A percentile compares a stretch with the other conserved stretches of the same genome.
Evolutionary conservation across 2,797 vertebrate species (phyloP).

Genomic region (Dipus sagitta): DNA sequence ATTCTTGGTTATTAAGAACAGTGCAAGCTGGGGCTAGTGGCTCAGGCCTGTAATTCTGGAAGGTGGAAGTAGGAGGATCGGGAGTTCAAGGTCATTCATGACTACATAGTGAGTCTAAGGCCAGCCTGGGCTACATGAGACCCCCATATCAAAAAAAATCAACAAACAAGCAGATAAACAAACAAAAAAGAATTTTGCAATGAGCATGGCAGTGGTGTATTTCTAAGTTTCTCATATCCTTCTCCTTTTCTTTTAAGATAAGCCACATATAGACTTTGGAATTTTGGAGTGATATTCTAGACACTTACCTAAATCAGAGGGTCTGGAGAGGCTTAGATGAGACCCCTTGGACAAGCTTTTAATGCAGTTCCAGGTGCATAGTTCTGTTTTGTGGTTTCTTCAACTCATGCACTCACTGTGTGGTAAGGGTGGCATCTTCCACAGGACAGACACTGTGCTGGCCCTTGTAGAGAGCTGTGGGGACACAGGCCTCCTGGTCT

Average conservation of each 20-base stretch:
- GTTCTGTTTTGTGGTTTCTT: fast-evolving
- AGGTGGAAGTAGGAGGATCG: not conserved
- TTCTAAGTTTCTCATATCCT: not conserved
- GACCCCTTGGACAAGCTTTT: fast-evolving
- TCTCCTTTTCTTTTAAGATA: too few species aligned
- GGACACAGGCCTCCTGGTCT: not conserved
- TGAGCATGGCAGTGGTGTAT: not conserved
- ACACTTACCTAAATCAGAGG: fast-evolving
- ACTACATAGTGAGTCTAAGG: not conserved
- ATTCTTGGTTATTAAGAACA: not conserved
- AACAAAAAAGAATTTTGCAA: too few species aligned
- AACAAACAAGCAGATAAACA: not conserved
- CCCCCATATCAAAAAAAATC: not conserved
- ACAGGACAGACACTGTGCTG: too few species aligned
- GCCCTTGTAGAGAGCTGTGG: not conserved
- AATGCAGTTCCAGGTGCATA: fast-evolving
- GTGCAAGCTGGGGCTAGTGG: not conserved
- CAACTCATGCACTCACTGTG: fast-evolving
- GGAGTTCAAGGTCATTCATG: not conserved
- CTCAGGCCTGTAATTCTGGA: not conserved
- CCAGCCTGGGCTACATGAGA: not conserved
- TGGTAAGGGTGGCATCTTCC: not conserved
- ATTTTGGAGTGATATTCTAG: not conserved
- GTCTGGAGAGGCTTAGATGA: not conserved
- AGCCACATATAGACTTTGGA: not conserved